Evolutionary conservation across 2,888 invertebrate species (phyloP), one percentile per base, ranked within the genome.

Genomic region (Synanthedon myopaeformis): DNA sequence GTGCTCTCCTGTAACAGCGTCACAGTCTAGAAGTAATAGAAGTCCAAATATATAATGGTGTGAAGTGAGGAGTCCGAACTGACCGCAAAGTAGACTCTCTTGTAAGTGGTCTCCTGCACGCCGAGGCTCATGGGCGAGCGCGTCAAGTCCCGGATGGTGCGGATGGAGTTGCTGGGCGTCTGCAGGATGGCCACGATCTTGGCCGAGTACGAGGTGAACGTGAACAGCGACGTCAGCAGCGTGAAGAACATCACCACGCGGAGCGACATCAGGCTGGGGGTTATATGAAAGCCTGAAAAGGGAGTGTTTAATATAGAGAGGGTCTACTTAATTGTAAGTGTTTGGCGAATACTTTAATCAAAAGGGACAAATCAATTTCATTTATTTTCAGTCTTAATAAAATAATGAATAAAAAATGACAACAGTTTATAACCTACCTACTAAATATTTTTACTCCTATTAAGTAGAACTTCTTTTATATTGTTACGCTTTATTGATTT

Each of bases 121-220:
- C 88, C 90, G 49, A 91, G 74, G 50, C 78, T 74, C 65, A 91
- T 72, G 1, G 89, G 89, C 1, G 91, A 91, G 57, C 74, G 76
- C 1, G 86, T 72, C n/a, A 91, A 79, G 70, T 91, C 90, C 3
- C 72, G 76, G 53, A 91, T 70, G 13, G 89, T 83, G 55, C 74
- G 80, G 54, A 91, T 82, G 14, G 90, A 88, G 63, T 87, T 74
- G 69, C 90, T 90, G n/a, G 91, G 90, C 60, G 89, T 87, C 73
- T 91, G 91, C 60, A 91, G 75, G 56, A 91, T 76, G 12, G 90
- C 89, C 58, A 91, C 91, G 59, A 91, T 89, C 74, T 90, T 91
- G 19, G 91, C 91, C n/a, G 91, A 90, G 72, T 90, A 91, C 1
- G 91, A 89, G 3, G 91, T 91, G 68, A 90, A 91, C 41, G 89